Evolutionary conservation across 1,140 invertebrate species (phyloP).

Genomic region (Monochamus saltuarius): DNA sequence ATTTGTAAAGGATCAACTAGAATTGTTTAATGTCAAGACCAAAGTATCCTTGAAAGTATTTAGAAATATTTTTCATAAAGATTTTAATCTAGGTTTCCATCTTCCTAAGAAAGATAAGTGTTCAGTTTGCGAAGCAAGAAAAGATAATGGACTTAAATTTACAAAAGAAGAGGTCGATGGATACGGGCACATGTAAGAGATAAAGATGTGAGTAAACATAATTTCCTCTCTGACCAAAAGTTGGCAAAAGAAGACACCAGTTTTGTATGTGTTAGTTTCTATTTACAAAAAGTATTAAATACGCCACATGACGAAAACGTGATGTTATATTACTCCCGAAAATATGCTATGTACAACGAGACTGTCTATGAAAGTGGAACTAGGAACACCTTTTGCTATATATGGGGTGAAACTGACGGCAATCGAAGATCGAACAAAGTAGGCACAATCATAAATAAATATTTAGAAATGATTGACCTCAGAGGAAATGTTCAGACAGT

Average conservation of each 20-base stretch:
- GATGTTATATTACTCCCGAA: conserved; percentile 45
- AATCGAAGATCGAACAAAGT: conserved; percentile 49
- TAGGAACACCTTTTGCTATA: conserved; percentile 43
- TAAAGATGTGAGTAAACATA: conserved; percentile 22
- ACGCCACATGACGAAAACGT: conserved; percentile 39
- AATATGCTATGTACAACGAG: conserved; percentile 50
- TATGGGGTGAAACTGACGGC: conserved; percentile 51
- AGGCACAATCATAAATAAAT: not conserved
- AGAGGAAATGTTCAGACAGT: too few species aligned
- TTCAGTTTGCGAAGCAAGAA: conserved; percentile 9
- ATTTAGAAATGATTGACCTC: not conserved
- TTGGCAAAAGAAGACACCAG: conserved; percentile 19
- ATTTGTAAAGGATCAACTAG: not conserved
- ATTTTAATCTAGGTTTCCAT: conserved; percentile 22
- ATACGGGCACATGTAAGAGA: not conserved
- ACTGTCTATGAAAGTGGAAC: conserved; percentile 48
- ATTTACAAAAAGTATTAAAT: conserved; percentile 42
- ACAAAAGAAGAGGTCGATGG: too few species aligned
- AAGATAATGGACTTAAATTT: too few species aligned
- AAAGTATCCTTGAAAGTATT: conserved; percentile 18
- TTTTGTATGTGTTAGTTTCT: conserved; percentile 33
- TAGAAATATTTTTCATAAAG: conserved; percentile 16
- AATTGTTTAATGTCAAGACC: not conserved
- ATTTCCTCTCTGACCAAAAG: conserved; percentile 14
- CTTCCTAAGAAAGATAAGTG: conserved; percentile 23